These are phyloP conservation scores for Nemopilema nomurai DNA, from an alignment of 30 jellyfish, hydroid and myxozoan species.

Conservation along the genomic window DNA sequence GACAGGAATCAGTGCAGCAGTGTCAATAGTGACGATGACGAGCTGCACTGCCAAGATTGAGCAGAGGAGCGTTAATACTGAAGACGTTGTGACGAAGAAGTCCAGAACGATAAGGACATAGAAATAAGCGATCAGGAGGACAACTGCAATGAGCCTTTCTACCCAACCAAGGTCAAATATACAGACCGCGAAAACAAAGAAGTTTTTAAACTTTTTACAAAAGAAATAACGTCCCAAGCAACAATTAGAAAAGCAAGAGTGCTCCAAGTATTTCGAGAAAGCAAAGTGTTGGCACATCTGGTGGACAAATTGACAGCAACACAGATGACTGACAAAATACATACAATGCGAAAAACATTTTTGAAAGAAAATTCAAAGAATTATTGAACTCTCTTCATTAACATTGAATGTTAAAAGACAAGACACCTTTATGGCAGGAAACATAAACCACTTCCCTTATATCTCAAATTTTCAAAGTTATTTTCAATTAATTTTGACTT, in stretches of 20 bases:
- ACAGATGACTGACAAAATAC: constrained; percentile 4
- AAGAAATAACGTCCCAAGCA: background rate
- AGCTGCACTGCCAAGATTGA: background rate
- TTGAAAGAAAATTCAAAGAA: background rate
- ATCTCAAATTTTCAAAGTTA: background rate
- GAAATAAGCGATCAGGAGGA: background rate
- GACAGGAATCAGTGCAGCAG: background rate
- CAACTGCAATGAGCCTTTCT: background rate
- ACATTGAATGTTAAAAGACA: background rate
- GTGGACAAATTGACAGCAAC: background rate
- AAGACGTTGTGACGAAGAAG: background rate
- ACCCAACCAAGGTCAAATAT: background rate
- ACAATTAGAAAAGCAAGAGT: background rate
- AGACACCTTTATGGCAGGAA: background rate
- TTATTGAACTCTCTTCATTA: background rate
- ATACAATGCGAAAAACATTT: background rate
- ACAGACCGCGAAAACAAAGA: background rate
- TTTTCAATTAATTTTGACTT: background rate
- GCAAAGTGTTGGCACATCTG: constrained; percentile 5
- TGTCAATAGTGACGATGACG: background rate
- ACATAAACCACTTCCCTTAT: background rate
- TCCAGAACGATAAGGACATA: background rate
- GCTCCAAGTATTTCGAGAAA: background rate
- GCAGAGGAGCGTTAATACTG: background rate
- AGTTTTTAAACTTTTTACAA: background rate